Base-by-base conservation (phyloP, 2,797 vertebrate genomes). In the Heterohyrax brucei region DNA sequence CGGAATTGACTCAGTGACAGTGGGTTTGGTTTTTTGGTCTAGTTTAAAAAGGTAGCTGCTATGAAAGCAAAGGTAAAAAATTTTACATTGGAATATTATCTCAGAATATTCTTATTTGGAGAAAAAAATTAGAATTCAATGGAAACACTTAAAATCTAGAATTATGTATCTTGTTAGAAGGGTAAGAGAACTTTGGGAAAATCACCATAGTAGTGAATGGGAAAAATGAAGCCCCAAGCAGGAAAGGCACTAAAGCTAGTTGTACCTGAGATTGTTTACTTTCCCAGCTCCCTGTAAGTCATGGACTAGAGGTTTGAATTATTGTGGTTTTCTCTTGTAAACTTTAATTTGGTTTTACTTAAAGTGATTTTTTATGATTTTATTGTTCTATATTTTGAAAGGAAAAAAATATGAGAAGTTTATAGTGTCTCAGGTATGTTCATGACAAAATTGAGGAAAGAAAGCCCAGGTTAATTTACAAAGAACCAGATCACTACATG, bases 91-190 rank as follows among this genome's bases (percentile, higher is more conserved):
- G 90, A 95, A 89, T 89, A 85, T 68, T 78, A 59, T 18, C 4
- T 91, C 1, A 33, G 7, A 77, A 30, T 78, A 78, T 78, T 78
- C 28, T 77, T 26, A 30, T 59, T 18, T 96, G 97, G 66, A 78
- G 44, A 83, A 44, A 48, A 7, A 91, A 48, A 92, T 80, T 93
- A 28, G 89, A 97, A 56, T 59, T 30, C 91, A 94, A 91, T 73
- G 30, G 10, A 53, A 1, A 22, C 22, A 72, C n/a, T 86, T 61
- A 56, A 72, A 70, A 75, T 94, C 53, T 93, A 72, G 39, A 72
- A 78, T 76, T 61, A 28, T 30, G 61, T 61, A 30, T 73, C 18
- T 18, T 10, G 24, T 85, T 44, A 87, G 46, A 93, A 83, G 9
- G 39, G 44, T 30, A 84, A 92, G 33, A 77, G 61, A 46, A 62